Evolutionary conservation across 2,888 invertebrate genomes (phyloP).

Genomic region (Mechanitis mazaeus): DNA sequence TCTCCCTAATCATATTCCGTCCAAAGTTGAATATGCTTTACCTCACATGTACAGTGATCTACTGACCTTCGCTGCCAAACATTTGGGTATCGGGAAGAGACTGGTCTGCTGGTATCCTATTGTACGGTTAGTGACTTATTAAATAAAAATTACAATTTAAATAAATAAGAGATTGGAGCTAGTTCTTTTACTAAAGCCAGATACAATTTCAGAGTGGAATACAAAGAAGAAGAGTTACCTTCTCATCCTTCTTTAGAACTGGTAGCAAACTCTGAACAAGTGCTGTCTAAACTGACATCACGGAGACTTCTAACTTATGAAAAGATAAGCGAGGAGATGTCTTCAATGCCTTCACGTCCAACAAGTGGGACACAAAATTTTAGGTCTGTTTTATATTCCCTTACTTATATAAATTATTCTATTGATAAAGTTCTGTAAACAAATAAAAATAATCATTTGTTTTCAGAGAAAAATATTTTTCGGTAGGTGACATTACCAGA

Average conservation of each 20-base stretch:
- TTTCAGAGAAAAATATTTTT: constrained; percentile 82
- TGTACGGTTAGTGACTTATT: constrained; percentile 79
- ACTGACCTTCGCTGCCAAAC: constrained; percentile 86
- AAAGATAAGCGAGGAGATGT: constrained; percentile 78
- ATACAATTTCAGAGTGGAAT: constrained; percentile 78
- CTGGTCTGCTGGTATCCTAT: constrained; percentile 98
- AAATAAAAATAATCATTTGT: neutral
- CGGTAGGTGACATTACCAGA: constrained; percentile 80
- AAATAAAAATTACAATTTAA: neutral
- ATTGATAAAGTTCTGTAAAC: too few species aligned
- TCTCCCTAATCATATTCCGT: constrained; percentile 84
- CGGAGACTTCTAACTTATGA: constrained; percentile 91
- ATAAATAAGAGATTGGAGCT: neutral
- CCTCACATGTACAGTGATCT: constrained; percentile 90
- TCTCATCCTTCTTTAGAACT: constrained; percentile 86
- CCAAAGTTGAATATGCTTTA: constrained; percentile 90
- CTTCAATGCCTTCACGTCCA: constrained; percentile 44
- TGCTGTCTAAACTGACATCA: constrained; percentile 86
- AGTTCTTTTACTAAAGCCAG: too few species aligned
- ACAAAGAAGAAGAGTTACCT: constrained; percentile 84
- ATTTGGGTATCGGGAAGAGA: constrained; percentile 85
- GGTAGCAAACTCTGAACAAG: constrained; percentile 92
- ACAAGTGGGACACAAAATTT: constrained; percentile 45
- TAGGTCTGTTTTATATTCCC: constrained; percentile 37
- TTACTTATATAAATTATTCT: too few species aligned